phyloP scores from a whole-genome alignment of 2,888 invertebrate species.

The Temnothorax unifasciatus region DNA sequence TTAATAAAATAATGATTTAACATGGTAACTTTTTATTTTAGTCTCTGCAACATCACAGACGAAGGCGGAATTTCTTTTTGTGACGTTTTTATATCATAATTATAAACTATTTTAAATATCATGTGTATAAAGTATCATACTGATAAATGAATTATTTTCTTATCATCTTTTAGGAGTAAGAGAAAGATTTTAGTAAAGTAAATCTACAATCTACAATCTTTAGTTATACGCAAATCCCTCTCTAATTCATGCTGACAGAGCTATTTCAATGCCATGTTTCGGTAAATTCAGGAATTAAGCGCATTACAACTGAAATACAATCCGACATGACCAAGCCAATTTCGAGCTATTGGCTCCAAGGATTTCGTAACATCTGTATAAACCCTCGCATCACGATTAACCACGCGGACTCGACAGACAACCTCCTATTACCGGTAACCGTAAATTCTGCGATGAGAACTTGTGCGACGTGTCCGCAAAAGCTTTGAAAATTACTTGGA shows the following conservation, averaged over 20 bases:
- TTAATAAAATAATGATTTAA: neutral
- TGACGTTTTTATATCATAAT: neutral
- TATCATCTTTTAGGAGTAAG: neutral
- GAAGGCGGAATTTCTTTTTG: neutral
- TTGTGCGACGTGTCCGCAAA: neutral
- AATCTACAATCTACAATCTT: neutral
- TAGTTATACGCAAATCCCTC: neutral
- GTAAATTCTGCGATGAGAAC: slow-evolving; percentile 20
- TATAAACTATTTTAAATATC: neutral
- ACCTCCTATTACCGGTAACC: neutral
- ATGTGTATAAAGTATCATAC: neutral
- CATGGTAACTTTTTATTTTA: neutral
- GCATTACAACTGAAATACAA: slow-evolving; percentile 23
- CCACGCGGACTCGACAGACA: slow-evolving; percentile 10
- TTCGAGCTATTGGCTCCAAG: slow-evolving; percentile 25
- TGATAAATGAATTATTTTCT: neutral
- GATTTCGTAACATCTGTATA: slow-evolving; percentile 42
- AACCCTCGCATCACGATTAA: slow-evolving; percentile 20
- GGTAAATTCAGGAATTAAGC: slow-evolving; percentile 16
- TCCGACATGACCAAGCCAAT: slow-evolving; percentile 26
- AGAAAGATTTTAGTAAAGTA: neutral
- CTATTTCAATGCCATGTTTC: slow-evolving; percentile 7
- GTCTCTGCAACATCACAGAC: neutral
- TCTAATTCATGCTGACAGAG: neutral
- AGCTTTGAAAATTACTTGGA: slow-evolving; percentile 17